Evolutionary conservation across 2,797 vertebrate species (phyloP).

Genomic region (Sebastes minor): DNA sequence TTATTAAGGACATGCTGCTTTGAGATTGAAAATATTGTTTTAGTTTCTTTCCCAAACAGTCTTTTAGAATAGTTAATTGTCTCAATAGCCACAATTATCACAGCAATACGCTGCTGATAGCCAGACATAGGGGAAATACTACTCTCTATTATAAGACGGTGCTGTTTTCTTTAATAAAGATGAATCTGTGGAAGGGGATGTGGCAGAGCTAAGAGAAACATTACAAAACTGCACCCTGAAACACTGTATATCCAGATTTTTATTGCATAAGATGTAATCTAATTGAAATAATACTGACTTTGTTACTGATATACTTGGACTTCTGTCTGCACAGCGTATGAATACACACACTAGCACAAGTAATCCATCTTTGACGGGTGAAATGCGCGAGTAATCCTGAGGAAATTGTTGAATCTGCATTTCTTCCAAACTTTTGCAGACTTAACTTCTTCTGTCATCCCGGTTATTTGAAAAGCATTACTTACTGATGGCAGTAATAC

Average conservation of each 20-base stretch:
- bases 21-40: background rate
- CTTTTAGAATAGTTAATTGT: conserved; percentile 16
- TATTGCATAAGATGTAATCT: conserved; percentile 8
- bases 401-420: conserved; percentile 37
- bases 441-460: conserved; percentile 31
- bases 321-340: background rate
- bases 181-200: background rate
- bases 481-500: conserved; percentile 45
- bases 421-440: conserved; percentile 36
- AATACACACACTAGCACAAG: conserved; percentile 4
- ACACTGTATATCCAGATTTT: background rate
- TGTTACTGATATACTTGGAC: conserved; percentile 10
- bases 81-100: background rate
- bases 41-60: conserved; percentile 15
- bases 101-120: background rate
- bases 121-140: background rate
- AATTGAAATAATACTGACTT: conserved; percentile 35
- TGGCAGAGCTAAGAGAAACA: background rate
- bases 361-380: conserved; percentile 47
- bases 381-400: conserved; percentile 7
- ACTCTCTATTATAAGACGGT: background rate
- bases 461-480: conserved; percentile 51
- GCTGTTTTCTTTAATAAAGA: conserved; percentile 50
- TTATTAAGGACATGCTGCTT: conserved; percentile 16
- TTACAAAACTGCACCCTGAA: background rate